Percentiles rank a stretch among this genome's conserved stretches.
Conservation (phyloP, 2,888 invertebrate species). For the Teleogryllus oceanicus region DNA sequence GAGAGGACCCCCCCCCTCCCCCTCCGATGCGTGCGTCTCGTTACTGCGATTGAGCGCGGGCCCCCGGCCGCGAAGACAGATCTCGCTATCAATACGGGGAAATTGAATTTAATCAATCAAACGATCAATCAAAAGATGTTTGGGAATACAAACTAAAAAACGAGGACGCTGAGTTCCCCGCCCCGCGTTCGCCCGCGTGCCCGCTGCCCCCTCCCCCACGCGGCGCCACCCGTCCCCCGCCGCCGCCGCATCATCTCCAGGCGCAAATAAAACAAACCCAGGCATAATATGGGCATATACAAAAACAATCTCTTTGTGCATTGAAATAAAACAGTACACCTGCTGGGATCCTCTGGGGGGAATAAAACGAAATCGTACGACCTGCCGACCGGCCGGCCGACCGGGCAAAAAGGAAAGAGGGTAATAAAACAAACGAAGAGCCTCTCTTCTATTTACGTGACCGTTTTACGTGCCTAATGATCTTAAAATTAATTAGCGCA, state of each 20-base stretch:
- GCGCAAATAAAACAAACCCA: background rate
- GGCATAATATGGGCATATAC: slow-evolving; percentile 1
- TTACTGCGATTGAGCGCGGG: background rate
- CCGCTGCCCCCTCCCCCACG: background rate
- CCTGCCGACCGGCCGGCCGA: background rate
- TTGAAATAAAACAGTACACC: slow-evolving; percentile 18
- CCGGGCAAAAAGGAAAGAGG: background rate
- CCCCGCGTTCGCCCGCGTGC: background rate
- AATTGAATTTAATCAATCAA: slow-evolving; percentile 1
- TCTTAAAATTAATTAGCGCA: background rate
- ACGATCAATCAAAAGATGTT: slow-evolving; percentile 7
- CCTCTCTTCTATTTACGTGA: background rate
- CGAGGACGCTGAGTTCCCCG: background rate
- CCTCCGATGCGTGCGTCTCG: background rate
- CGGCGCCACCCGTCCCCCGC: background rate
- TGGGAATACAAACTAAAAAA: background rate
- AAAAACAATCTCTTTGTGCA: slow-evolving; percentile 9
- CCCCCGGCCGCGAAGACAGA: background rate
- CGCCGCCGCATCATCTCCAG: background rate
- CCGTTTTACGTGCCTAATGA: slow-evolving; percentile 8
- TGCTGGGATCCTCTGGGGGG: background rate
- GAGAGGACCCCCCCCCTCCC: background rate
- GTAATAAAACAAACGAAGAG: background rate
- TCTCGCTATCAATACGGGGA: slow-evolving; percentile 1
- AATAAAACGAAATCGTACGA: background rate